Evolutionary conservation across 2,113 vertebrate genomes (phyloP), one percentile per base, ranked within the genome.

Genomic region (Ursus arctos): DNA sequence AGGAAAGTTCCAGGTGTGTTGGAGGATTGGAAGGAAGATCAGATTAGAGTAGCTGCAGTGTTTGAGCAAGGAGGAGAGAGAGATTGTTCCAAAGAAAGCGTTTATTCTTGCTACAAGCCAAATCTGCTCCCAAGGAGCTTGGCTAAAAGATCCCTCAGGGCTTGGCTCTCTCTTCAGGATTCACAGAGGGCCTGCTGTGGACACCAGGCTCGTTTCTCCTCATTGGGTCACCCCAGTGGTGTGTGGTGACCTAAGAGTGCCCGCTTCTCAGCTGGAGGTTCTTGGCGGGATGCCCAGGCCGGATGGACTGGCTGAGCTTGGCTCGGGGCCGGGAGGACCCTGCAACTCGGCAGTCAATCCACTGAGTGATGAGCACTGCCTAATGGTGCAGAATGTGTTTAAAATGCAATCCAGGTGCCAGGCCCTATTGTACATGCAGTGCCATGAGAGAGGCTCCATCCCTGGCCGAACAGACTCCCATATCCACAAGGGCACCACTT

Each of bases 31-130:
- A 18, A 76, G 47, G 79, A 72, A 33, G 31, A 2, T 36, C 59
- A 43, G 26, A 12, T 33, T 22, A 19, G 51, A 28, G 36, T 9
- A 18, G 61, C 67, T 36, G 7, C 55, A 40, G 67, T 3, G 16
- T 57, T n/a, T 36, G 81, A 83, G 51, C 61, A 57, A 19, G 40
- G 12, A 10, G 28, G 28, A 24, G 21, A 84, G 10, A 90, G 40
- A 5, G 7, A 0, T 9, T 0, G 1, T 21, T 2, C 4, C 31
- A 15, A 88, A 49, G 18, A 28, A 33, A 61, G 61, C 2, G 2
- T 15, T 51, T 63, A 9, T 53, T 65, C n/a, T 6, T 28, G 14
- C 12, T n/a, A 7, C 51, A 24, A 67, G 6, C 40, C 16, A 15
- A 65, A 40, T 26, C 22, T 1, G 14, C 14, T 40, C 36, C 11